Evolutionary conservation across 2,113 vertebrate species (phyloP), one percentile per base, ranked within the genome.

Genomic region (Orthochromis malagaraziensis): DNA sequence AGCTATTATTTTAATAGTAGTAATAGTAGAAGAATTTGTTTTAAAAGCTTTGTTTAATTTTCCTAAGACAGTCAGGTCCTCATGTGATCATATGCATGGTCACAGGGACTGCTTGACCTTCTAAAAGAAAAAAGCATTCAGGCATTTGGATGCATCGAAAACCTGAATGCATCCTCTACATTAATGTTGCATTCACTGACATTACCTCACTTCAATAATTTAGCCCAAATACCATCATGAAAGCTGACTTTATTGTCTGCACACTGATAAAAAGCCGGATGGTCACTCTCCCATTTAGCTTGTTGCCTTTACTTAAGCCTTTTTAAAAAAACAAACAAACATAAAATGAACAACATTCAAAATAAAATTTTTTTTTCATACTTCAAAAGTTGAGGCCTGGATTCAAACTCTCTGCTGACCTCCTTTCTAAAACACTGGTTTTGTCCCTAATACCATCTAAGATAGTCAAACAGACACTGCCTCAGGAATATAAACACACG

Each of bases 11-110:
- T 68, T 68, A 40, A 13, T 68, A 40, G 33, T 1, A 68, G 11
- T 14, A 68, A 40, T 21, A 40, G 63, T 68, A 21, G 33, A 38
- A 8, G 1, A 40, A 2, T 0, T 40, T 8, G 19, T 40, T 68
- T 38, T 21, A 8, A 65, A 65, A 65, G 33, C 60, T 13, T 38
- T 21, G 35, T 21, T 40, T 68, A 68, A 68, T 68, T 68, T 65
- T 40, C 63, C 35, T 14, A 40, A 2, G 11, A 40, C 35, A 40
- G 11, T 40, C 35, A 2, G 11, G 19, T 40, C 35, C 4, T 68
- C 35, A 14, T 68, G 6, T 68, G 19, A 38, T 68, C 35, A 68
- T 68, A 68, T 14, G 63, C 19, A 68, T 68, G 63, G 35, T 0
- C 63, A 21, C 33, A 40, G 19, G 63, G 33, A 40, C 35, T 68